These are phyloP conservation scores for Styela clava DNA, from an alignment of 23 tunicate species.

Conservation along the genomic window DNA sequence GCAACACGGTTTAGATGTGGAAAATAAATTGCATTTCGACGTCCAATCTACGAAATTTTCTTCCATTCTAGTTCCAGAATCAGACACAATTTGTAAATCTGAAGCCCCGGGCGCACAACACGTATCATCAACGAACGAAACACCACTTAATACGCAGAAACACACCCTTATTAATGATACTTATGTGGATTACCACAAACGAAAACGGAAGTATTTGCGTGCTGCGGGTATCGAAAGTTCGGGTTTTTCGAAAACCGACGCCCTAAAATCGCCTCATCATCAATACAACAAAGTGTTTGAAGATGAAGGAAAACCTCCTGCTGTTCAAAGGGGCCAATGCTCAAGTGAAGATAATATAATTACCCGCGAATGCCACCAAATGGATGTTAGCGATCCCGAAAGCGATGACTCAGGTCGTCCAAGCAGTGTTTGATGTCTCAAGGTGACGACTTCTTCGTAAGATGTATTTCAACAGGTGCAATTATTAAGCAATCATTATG, in stretches of 20 bases:
- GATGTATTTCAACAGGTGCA: not conserved
- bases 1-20: too few relatives aligned
- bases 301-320: not conserved
- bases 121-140: not conserved
- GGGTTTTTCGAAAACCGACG: not conserved
- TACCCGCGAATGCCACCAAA: slow-evolving; percentile 1
- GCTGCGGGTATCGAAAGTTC: slow-evolving; percentile 2
- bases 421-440: slow-evolving; percentile 17
- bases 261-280: not conserved
- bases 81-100: not conserved
- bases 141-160: not conserved
- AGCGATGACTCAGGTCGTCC: slow-evolving; percentile 38
- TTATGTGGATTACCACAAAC: slow-evolving; percentile 8
- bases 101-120: not conserved
- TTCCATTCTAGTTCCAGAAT: too few relatives aligned
- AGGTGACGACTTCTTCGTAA: not conserved
- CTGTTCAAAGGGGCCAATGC: not conserved
- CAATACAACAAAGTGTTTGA: not conserved
- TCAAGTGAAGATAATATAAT: slow-evolving; percentile 23
- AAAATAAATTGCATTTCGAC: too few relatives aligned
- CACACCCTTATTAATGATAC: not conserved
- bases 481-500: not conserved
- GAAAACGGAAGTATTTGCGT: slow-evolving; percentile 14
- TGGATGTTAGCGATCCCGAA: slow-evolving; percentile 11
- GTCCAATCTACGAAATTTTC: too few relatives aligned